A percentile compares a stretch with the other conserved stretches of the same genome.
Evolutionary conservation across 2,797 vertebrate genomes (phyloP).

Genomic region (Poeciliopsis infans): DNA sequence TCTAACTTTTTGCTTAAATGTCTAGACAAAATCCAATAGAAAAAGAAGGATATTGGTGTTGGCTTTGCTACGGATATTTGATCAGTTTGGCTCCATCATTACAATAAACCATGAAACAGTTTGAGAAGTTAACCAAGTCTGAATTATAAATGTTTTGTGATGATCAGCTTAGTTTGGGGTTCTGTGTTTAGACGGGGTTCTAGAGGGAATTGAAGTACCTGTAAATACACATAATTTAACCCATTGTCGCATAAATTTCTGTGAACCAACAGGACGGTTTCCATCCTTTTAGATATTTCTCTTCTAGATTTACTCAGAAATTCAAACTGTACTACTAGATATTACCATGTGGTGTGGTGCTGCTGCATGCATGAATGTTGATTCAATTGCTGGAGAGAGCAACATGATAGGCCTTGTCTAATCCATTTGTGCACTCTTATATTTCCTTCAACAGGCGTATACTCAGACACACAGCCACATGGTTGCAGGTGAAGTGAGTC

Average conservation of each 20-base stretch:
- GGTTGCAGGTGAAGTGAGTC: constrained; percentile 54
- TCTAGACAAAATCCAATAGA: background rate
- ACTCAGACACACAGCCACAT: constrained; percentile 22
- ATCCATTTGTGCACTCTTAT: constrained; percentile 50
- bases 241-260: background rate
- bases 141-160: background rate
- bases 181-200: background rate
- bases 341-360: constrained; percentile 6
- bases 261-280: constrained; percentile 21
- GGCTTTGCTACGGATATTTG: background rate
- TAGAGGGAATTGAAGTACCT: background rate
- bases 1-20: background rate
- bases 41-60: background rate
- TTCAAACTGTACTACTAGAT: background rate
- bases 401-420: constrained; percentile 53
- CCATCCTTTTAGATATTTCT: constrained; percentile 17
- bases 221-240: background rate
- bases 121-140: background rate
- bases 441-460: background rate
- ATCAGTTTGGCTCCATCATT: background rate
- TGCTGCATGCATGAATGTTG: constrained; percentile 25
- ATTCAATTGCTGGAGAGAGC: constrained; percentile 55
- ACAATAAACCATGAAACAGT: background rate
- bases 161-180: background rate
- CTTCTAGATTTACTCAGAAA: constrained; percentile 3